Evolutionary conservation across 2,113 vertebrate genomes (phyloP).

Genomic region (Connochaetes taurinus): DNA sequence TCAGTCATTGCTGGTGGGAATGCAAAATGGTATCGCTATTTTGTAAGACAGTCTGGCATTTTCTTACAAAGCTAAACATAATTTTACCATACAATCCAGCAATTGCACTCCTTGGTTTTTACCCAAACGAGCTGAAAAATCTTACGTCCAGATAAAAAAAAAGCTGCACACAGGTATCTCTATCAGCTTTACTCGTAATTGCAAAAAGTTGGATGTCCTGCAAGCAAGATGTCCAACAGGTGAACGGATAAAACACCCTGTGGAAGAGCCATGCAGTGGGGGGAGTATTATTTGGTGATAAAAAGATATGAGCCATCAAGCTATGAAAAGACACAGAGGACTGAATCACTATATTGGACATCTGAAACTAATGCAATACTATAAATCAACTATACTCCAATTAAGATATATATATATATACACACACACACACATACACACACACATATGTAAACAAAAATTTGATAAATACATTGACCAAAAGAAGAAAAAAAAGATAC

Average conservation of each 20-base stretch:
- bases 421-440: neutral
- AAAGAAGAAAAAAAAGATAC: neutral
- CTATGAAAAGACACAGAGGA: rapidly evolving
- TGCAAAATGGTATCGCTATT: rapidly evolving
- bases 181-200: rapidly evolving
- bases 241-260: rapidly evolving
- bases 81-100: rapidly evolving
- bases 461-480: neutral
- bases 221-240: rapidly evolving
- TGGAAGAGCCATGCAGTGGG: rapidly evolving
- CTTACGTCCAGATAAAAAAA: neutral
- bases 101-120: rapidly evolving
- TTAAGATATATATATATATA: neutral
- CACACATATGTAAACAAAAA: neutral
- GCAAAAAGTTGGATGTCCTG: neutral
- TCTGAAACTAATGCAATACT: neutral
- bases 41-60: neutral
- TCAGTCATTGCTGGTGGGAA: neutral
- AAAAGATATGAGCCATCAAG: rapidly evolving
- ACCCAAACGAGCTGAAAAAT: neutral
- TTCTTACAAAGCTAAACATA: neutral
- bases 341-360: neutral
- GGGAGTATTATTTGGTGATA: rapidly evolving
- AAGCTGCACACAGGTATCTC: neutral
- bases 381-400: neutral